phyloP scores from a whole-genome alignment of 2,888 invertebrate species.

The Hypomecis punctinalis region DNA sequence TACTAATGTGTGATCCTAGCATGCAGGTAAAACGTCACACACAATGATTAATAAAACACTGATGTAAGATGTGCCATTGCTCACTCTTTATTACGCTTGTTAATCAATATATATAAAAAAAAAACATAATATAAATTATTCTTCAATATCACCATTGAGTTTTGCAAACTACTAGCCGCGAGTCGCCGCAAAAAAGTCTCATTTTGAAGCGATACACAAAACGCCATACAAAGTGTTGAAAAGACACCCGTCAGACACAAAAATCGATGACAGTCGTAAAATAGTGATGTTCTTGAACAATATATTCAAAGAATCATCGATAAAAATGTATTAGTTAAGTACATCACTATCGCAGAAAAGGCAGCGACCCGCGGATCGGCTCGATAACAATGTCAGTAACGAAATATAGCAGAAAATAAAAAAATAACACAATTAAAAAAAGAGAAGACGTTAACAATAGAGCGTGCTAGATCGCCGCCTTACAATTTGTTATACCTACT shows the following conservation, averaged over 20 bases:
- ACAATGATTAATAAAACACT: constrained; percentile 66
- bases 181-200: constrained; percentile 44
- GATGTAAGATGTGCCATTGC: constrained; percentile 80
- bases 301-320: constrained; percentile 28
- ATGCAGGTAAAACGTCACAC: constrained; percentile 13
- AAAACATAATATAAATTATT: constrained; percentile 82
- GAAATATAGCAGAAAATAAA: constrained; percentile 61
- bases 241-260: constrained; percentile 9
- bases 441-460: constrained; percentile 57
- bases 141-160: constrained; percentile 79
- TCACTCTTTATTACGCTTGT: constrained; percentile 85
- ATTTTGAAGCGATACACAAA: constrained; percentile 9
- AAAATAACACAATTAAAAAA: constrained; percentile 60
- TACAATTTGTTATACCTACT: constrained; percentile 85
- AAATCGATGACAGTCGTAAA: background rate
- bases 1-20: no score
- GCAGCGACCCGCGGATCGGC: constrained; percentile 32
- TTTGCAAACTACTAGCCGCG: constrained; percentile 60
- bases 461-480: constrained; percentile 57
- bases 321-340: constrained; percentile 33
- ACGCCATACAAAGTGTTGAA: constrained; percentile 10
- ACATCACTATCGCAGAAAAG: constrained; percentile 34
- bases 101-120: constrained; percentile 74
- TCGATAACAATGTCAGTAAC: constrained; percentile 61
- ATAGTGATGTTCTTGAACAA: constrained; percentile 39